phyloP scores from a whole-genome alignment of 2,888 invertebrate genomes.

The Apamea sordens region DNA sequence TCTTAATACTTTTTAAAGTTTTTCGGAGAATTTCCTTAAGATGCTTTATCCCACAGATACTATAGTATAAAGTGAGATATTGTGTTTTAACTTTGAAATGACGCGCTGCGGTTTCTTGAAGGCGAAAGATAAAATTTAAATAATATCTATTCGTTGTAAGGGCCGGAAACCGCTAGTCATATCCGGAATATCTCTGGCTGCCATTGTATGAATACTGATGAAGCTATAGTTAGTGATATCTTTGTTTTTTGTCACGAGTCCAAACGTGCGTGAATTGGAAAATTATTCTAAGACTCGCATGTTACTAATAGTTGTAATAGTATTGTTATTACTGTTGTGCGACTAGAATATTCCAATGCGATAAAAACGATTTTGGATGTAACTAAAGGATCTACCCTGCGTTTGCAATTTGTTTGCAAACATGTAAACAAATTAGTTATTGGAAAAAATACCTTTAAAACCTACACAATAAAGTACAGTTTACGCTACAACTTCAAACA shows the following conservation, averaged over 20 bases:
- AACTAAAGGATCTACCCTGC: background rate
- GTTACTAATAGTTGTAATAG: constrained; percentile 32
- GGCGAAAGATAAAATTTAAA: constrained; percentile 72
- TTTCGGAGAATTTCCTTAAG: background rate
- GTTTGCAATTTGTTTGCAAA: too few relatives aligned
- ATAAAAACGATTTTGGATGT: constrained; percentile 1
- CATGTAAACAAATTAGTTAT: too few relatives aligned
- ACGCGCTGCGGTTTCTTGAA: constrained; percentile 59
- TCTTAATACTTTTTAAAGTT: background rate
- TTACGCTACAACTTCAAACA: too few relatives aligned
- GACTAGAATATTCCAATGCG: constrained; percentile 21
- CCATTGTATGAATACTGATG: constrained; percentile 80
- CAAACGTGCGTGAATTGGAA: constrained; percentile 39
- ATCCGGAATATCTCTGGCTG: constrained; percentile 74
- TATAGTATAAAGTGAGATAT: background rate
- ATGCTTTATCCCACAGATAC: background rate
- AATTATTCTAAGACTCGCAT: constrained; percentile 19
- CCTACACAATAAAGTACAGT: too few relatives aligned
- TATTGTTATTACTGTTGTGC: constrained; percentile 33
- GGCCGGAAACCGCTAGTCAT: constrained; percentile 75
- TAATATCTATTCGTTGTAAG: constrained; percentile 67
- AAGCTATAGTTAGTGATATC: constrained; percentile 43
- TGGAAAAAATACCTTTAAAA: too few relatives aligned
- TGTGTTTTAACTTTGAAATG: constrained; percentile 28
- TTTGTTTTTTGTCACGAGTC: constrained; percentile 55